These are phyloP conservation scores for Muscidifurax raptorellus DNA, from an alignment of 1,140 invertebrate species.

Conservation along the genomic window DNA sequence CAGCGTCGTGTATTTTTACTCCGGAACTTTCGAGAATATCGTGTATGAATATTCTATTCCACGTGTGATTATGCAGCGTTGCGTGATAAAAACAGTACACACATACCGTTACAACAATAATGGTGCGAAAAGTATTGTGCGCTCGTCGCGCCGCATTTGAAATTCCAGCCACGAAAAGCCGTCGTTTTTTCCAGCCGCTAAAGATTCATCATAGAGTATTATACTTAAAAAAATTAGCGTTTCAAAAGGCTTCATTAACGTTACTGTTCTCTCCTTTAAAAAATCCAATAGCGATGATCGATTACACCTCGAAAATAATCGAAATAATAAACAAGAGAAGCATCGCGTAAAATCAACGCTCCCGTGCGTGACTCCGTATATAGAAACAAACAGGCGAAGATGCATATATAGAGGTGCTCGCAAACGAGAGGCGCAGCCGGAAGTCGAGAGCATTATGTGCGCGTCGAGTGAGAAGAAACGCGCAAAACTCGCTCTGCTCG, in stretches of 20 bases:
- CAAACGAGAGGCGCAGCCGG: slow-evolving; percentile 27
- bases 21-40: neutral
- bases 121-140: too few relatives aligned
- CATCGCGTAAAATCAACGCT: slow-evolving; percentile 15
- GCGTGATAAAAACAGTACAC: slow-evolving; percentile 13
- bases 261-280: too few relatives aligned
- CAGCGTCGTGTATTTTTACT: too few relatives aligned
- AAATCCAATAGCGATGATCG: too few relatives aligned
- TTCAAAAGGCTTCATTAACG: too few relatives aligned
- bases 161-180: neutral
- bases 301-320: neutral
- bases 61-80: neutral
- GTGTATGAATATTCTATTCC: neutral
- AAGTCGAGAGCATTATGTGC: slow-evolving; percentile 25
- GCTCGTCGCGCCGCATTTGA: neutral
- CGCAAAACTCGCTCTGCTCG: too few relatives aligned
- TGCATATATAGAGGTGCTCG: neutral
- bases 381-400: neutral
- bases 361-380: neutral
- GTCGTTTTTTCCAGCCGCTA: neutral
- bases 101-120: neutral
- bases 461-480: neutral
- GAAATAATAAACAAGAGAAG: neutral
- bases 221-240: too few relatives aligned
- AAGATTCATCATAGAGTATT: too few relatives aligned